Conservation (phyloP, 2,797 vertebrate species). For the Syndactyla subalaris region DNA sequence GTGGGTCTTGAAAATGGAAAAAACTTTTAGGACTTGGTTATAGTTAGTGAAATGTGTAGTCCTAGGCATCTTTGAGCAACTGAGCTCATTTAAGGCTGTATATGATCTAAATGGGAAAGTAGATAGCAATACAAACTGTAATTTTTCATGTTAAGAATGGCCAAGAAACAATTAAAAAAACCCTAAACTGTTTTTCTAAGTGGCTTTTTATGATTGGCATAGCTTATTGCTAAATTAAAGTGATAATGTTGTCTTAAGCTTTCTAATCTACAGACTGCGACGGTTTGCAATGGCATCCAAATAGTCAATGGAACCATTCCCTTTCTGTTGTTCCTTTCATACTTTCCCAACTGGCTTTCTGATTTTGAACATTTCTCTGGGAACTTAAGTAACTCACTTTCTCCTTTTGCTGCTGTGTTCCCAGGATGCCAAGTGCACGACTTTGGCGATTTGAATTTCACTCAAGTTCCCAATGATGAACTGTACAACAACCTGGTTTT, state of each 20-base stretch:
- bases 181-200: background rate
- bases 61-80: background rate
- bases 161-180: background rate
- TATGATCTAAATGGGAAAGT: background rate
- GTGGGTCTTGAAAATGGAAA: background rate
- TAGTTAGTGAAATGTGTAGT: background rate
- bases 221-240: background rate
- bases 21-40: background rate
- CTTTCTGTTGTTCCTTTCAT: background rate
- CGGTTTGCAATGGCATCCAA: background rate
- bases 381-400: background rate
- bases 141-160: background rate
- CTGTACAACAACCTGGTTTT: slow-evolving; percentile 87
- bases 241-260: background rate
- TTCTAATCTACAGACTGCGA: background rate
- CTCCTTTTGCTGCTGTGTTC: slow-evolving; percentile 18
- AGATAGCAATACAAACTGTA: background rate
- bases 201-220: background rate
- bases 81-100: background rate
- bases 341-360: background rate
- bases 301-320: background rate
- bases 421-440: slow-evolving; percentile 91
- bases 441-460: slow-evolving; percentile 92
- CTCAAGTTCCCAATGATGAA: slow-evolving; percentile 87
- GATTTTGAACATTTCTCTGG: background rate